Conservation (phyloP, 2,797 vertebrate genomes). For the Rachycentron canadum region DNA sequence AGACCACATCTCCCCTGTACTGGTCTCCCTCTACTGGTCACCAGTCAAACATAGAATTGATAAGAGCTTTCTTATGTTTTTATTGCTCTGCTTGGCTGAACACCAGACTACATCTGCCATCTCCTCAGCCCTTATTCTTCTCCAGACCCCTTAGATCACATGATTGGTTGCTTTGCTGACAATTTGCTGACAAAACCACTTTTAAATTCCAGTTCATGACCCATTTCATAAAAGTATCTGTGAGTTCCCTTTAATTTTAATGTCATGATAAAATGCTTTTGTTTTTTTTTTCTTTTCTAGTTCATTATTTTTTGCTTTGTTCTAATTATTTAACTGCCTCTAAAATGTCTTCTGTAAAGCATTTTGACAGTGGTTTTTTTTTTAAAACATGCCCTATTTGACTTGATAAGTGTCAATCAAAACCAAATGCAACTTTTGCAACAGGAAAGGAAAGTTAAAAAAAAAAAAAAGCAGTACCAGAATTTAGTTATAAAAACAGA, state of each 20-base stretch:
- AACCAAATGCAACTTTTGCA: background rate
- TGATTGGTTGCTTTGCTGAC: background rate
- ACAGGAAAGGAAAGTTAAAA: background rate
- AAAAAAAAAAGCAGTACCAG: background rate
- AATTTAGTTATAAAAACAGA: slow-evolving; percentile 6
- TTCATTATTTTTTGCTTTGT: background rate
- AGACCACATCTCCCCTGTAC: background rate
- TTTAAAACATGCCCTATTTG: background rate
- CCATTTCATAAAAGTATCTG: too few species aligned
- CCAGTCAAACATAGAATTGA: background rate
- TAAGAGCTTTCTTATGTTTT: background rate
- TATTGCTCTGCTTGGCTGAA: background rate
- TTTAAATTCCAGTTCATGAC: too few species aligned
- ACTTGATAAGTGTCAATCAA: background rate
- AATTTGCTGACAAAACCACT: too few species aligned
- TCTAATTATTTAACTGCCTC: too few species aligned
- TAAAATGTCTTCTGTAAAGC: background rate
- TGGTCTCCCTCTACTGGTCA: background rate
- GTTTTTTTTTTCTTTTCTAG: background rate
- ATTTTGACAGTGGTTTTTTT: background rate
- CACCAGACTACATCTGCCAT: background rate
- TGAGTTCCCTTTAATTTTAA: background rate
- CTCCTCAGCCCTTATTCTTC: background rate
- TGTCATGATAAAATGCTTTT: background rate
- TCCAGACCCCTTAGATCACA: background rate